Evolutionary conservation across 2,888 invertebrate species (phyloP), one percentile per base, ranked within the genome.

Genomic region (Copidosoma aretas): DNA sequence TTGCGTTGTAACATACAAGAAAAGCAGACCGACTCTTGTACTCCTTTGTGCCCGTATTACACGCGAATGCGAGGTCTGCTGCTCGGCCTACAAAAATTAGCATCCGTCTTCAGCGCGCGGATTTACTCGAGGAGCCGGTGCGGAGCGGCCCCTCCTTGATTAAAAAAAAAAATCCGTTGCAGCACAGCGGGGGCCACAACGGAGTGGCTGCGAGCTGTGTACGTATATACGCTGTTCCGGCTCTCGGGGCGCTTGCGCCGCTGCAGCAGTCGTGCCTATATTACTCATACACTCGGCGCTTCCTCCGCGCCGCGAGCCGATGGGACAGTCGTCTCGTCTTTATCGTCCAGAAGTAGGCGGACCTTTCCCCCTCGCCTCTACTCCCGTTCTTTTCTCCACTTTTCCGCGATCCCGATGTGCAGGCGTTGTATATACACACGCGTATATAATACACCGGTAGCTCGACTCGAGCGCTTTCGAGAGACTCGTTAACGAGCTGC

Each of bases 171-270:
- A n/a, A n/a, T n/a, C n/a, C n/a, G n/a, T n/a, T n/a, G 79, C 78
- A 79, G 77, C 76, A 75, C 77, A 79, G n/a, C 75, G 77, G 79
- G 77, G 79, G n/a, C n/a, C 78, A 81, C 80, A 81, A 81, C 78
- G 78, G 77, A 81, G 81, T 80, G 78, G 80, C n/a, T n/a, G n/a
- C 78, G 79, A 32, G 81, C 80, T 81, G 80, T 81, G 79, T 79
- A 8, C 32, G 8, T 3, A 32, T 3, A 3, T 32, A 32, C 3
- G 32, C 32, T n/a, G n/a, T 46, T 22, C 51, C 51, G 53, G 41
- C 41, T 49, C 62, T 22, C 43, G 25, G 17, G 32, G 32, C 32
- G 32, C 61, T 53, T 53, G 41, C 43, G 22, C 43, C 43, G 43
- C 12, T 8, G 22, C 62, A n/a, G n/a, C n/a, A n/a, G n/a, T n/a